Evolutionary conservation across 2,113 vertebrate species (phyloP).

Genomic region (Cebidichthys violaceus): DNA sequence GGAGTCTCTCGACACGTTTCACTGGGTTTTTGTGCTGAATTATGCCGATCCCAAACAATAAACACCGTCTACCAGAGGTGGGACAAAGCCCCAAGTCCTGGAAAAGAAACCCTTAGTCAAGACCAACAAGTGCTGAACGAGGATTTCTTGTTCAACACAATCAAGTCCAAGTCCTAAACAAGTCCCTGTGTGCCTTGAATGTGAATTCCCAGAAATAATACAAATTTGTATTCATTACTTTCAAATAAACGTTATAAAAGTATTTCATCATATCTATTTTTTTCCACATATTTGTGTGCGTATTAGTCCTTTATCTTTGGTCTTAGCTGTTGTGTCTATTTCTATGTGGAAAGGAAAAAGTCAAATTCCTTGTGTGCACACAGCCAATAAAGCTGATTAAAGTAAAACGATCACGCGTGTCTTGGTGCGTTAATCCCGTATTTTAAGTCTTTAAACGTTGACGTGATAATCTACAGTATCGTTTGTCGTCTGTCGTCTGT

Average conservation of each 20-base stretch:
- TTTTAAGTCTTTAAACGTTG: not conserved
- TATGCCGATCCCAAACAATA: not conserved
- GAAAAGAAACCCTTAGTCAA: not conserved
- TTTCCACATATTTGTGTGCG: not conserved
- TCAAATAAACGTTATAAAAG: not conserved
- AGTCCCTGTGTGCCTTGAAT: not conserved
- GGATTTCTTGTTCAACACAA: not conserved
- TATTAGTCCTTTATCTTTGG: not conserved
- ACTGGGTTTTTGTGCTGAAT: constrained; percentile 6
- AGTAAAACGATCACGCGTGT: not conserved
- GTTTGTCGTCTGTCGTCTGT: not conserved
- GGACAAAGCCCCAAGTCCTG: too few relatives aligned
- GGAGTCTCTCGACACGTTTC: not conserved
- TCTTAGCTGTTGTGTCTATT: not conserved
- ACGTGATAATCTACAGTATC: not conserved
- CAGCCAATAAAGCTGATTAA: not conserved
- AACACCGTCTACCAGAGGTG: not conserved
- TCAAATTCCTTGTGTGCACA: too few relatives aligned
- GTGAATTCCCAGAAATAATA: not conserved
- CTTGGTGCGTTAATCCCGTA: not conserved
- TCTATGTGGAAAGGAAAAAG: too few relatives aligned
- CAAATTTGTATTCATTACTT: too few relatives aligned
- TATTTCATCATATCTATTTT: not conserved
- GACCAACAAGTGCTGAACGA: not conserved
- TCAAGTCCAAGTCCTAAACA: not conserved